These are phyloP conservation scores for Tromatobia lineatoria DNA, from an alignment of 2,888 invertebrate genomes.

Conservation along the genomic window DNA sequence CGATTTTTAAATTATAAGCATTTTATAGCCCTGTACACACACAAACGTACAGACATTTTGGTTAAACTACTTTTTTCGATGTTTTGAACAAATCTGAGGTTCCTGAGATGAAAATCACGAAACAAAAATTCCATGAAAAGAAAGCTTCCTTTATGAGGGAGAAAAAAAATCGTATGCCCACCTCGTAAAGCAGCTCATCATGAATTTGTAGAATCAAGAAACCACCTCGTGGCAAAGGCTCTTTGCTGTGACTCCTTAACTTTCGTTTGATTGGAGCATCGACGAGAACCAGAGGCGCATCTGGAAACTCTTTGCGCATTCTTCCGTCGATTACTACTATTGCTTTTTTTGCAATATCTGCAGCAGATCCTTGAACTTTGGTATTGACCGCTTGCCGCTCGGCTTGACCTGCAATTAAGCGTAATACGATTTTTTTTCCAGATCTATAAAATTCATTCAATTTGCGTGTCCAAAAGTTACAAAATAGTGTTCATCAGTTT, in stretches of 20 bases:
- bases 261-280: conserved; percentile 71
- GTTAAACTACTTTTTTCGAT: too few relatives aligned
- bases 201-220: conserved; percentile 96
- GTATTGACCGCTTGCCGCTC: conserved; percentile 99
- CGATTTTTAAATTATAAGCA: too few relatives aligned
- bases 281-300: conserved; percentile 74
- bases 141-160: too few relatives aligned
- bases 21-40: too few relatives aligned
- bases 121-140: too few relatives aligned
- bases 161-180: conserved; percentile 74
- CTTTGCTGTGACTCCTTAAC: conserved; percentile 75
- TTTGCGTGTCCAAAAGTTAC: too few relatives aligned
- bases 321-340: conserved; percentile 92
- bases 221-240: conserved; percentile 84
- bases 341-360: conserved; percentile 97
- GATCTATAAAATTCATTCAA: too few relatives aligned
- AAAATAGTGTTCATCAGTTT: too few relatives aligned
- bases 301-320: conserved; percentile 85
- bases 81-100: too few relatives aligned
- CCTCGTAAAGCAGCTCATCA: conserved; percentile 98
- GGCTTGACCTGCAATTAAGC: conserved; percentile 89
- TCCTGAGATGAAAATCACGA: too few relatives aligned
- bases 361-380: conserved; percentile 98
- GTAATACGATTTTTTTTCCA: background rate
- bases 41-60: too few relatives aligned